phyloP scores from a whole-genome alignment of 2,888 invertebrate species.

The Fissipunctia ypsillon region DNA sequence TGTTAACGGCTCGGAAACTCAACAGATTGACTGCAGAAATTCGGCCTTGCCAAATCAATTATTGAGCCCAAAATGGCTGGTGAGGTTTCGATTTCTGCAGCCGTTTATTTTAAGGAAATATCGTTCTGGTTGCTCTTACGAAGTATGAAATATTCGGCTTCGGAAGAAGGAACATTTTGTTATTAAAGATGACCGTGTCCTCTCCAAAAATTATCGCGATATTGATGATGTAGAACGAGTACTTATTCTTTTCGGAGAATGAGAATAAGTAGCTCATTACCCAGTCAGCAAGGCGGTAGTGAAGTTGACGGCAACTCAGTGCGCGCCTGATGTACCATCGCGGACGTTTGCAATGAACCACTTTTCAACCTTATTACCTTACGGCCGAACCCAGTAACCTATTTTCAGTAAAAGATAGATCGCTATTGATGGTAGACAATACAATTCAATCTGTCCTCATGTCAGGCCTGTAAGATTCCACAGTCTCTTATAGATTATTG shows the following conservation, averaged over 20 bases:
- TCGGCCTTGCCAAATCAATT: slow-evolving; percentile 28
- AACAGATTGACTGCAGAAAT: slow-evolving; percentile 23
- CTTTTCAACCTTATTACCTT: too few species aligned
- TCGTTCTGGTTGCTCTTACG: not conserved
- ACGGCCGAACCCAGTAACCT: too few species aligned
- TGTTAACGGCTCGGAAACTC: slow-evolving; percentile 32
- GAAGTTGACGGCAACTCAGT: not conserved
- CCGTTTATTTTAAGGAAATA: slow-evolving; percentile 3
- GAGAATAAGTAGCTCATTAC: not conserved
- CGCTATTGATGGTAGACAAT: too few species aligned
- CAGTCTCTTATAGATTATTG: too few species aligned
- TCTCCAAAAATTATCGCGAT: not conserved
- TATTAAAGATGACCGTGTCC: not conserved
- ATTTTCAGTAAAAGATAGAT: too few species aligned
- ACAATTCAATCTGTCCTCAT: too few species aligned
- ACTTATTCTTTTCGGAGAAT: not conserved
- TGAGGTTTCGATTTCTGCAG: not conserved
- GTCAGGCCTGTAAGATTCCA: too few species aligned
- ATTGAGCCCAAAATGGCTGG: not conserved
- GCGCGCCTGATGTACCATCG: not conserved
- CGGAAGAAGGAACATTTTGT: not conserved
- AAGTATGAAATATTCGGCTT: not conserved
- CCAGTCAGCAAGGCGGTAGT: not conserved
- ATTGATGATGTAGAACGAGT: not conserved
- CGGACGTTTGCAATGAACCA: too few species aligned